Base-by-base conservation (phyloP, 2,888 invertebrate species). In the Tricholauxania praeusta region DNA sequence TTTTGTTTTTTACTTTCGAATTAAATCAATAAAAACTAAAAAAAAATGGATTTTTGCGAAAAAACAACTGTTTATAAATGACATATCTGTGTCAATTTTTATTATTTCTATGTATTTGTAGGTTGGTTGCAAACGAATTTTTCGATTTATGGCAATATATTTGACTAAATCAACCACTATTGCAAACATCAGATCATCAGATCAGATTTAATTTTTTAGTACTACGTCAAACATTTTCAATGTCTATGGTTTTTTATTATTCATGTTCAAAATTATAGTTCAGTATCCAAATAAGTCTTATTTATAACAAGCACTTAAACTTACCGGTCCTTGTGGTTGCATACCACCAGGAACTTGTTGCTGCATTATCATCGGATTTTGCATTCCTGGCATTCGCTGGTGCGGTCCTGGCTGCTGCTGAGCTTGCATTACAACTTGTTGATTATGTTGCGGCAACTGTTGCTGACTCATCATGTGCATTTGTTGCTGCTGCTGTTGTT, bases 401-500 rank as follows among this genome's bases (percentile, higher is more conserved):
- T 86, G 87, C 39, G 85, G 88, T 62, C 88, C 85, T 17, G 80
- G 80, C 68, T 83, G 84, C 74, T 80, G 80, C 71, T 80, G 80
- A 71, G 86, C 89, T 73, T 79, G 79, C 80, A 88, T 88, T 75
- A 87, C 84, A 15, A 90, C 90, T 84, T 91, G 78, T 84, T 91
- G 78, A 70, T 78, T 78, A 10, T 73, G 81, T 74, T 78, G 78
- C 12, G 78, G 80, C 67, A 82, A 87, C 77, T 88, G 84, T 74
- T 84, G 83, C 66, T 86, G 86, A 72, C 79, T 84, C 79, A 84
- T 80, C 82, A 84, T 83, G 49, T 86, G 90, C 80, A 88, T 89
- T 73, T 85, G 91, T 59, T 79, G 80, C 57, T 80, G 79, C 84
- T 92, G 92, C 75, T 89, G 89, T 74, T 88, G 88, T 19, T 89